Base-by-base conservation (phyloP, 2,797 vertebrate species). In the Pangasius macronema region DNA sequence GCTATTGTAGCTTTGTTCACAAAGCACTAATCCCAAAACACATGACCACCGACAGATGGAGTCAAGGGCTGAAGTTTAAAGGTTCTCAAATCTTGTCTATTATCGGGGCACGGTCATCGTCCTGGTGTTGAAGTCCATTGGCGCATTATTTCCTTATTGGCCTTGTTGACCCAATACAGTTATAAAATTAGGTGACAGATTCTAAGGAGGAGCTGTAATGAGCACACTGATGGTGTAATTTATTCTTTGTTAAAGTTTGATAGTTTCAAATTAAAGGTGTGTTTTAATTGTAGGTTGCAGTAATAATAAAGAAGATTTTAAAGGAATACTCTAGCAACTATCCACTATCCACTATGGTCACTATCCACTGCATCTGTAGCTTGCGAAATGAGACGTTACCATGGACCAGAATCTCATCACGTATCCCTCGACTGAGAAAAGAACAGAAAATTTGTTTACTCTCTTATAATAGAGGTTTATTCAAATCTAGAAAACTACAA, bases 21-120 rank as follows among this genome's bases (percentile, higher is more conserved):
- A 65, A 27, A n/a, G 49, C 77, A 82, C 55, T 87, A 85, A 84
- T 84, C 84, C 70, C 75, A 30, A 79, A 36, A 65, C 70, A 65
- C 70, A 65, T 59, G 88, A 86, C 70, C 59, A 84, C 55, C 18
- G 82, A 86, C 33, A 57, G 42, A 39, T 87, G 11, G 72, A 13
- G 36, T 61, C 53, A 76, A 24, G 11, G 24, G 76, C 7, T 81
- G 30, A 67, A 9, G 33, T 61, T 53, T 22, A 33, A 51, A 73
- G 61, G 10, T 82, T 46, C 57, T 46, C 39, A 6, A 11, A 79
- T 81, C 36, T 63, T 61, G 22, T 85, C 42, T 81, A 3, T 61
- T 53, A 46, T 39, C 30, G 18, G 22, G 27, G 46, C 11, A 20
- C 10, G 61, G 16, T 49, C 70, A 63, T 77, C n/a, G 24, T 83